Evolutionary conservation across 2,888 invertebrate genomes (phyloP), one percentile per base, ranked within the genome.

Genomic region (Drosophila incognita): DNA sequence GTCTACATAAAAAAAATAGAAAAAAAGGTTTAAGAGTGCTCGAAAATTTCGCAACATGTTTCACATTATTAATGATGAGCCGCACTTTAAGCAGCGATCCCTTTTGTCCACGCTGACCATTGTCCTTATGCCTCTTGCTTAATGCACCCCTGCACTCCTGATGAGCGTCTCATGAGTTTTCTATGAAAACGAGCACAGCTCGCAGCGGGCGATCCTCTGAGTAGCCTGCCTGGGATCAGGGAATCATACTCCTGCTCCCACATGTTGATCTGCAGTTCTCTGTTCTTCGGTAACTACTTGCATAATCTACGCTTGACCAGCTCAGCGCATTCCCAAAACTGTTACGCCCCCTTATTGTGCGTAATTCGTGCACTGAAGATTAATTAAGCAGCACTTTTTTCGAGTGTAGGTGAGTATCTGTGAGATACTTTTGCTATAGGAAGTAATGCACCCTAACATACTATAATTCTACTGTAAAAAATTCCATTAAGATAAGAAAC

Each of bases 11-110:
- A 62, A 35, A 35, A 54, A n/a, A 31, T 18, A 4, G 1, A 18
- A 40, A 40, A 61, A 85, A 83, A 83, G 82, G 86, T 86, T 89
- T 86, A 74, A 82, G 79, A 72, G 74, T 80, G 79, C 81, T 89
- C 83, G 74, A 76, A 77, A 69, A 89, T 88, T 88, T 87, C 76
- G 87, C 90, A 89, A 89, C 87, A 87, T 87, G 89, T 89, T 87
- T 87, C 86, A 83, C 76, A 87, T 87, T 87, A 89, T 87, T 85
- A 80, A 86, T 83, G 82, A 83, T 74, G 79, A 79, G 75, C 72
- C 78, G 71, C 69, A 68, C 67, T 74, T 40, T 57, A 31, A 31
- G 57, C 69, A 35, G 70, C 40, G 69, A 71, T 68, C 64, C 77
- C 56, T 75, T 76, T 76, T 58, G 70, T 73, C 46, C 52, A 27